phyloP scores from a whole-genome alignment of 2,888 invertebrate species.

The Melitaea athalia region DNA sequence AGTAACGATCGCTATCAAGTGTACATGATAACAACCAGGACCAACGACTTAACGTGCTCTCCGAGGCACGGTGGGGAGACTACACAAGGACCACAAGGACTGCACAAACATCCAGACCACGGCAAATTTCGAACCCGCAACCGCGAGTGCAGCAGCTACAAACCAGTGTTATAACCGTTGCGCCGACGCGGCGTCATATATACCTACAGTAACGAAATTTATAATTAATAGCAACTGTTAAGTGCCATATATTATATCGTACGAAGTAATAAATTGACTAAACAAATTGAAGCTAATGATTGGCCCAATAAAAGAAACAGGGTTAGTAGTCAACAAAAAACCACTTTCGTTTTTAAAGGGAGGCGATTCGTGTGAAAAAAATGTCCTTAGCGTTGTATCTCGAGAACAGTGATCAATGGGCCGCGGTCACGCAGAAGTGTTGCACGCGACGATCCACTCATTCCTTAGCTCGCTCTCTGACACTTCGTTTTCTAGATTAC shows the following conservation, averaged over 20 bases:
- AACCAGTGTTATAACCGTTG: too few relatives aligned
- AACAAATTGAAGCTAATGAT: not conserved
- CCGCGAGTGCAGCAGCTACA: too few relatives aligned
- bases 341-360: conserved; percentile 41
- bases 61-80: too few relatives aligned
- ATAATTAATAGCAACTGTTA: too few relatives aligned
- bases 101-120: too few relatives aligned
- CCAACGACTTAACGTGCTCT: too few relatives aligned
- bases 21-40: too few relatives aligned
- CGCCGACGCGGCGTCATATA: too few relatives aligned
- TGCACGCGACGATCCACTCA: conserved; percentile 60
- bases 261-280: not conserved
- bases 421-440: conserved; percentile 63
- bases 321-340: conserved; percentile 34
- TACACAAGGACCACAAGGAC: too few relatives aligned
- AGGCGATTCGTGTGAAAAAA: conserved; percentile 62
- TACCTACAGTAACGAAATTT: too few relatives aligned
- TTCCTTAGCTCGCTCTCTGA: conserved; percentile 58
- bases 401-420: conserved; percentile 69
- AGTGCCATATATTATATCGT: not conserved
- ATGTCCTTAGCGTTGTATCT: conserved; percentile 69
- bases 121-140: too few relatives aligned
- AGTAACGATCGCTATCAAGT: too few relatives aligned
- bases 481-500: conserved; percentile 62
- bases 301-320: conserved; percentile 9